These are phyloP conservation scores for Pyrgus malvae DNA, from an alignment of 2,888 invertebrate species.

Conservation along the genomic window DNA sequence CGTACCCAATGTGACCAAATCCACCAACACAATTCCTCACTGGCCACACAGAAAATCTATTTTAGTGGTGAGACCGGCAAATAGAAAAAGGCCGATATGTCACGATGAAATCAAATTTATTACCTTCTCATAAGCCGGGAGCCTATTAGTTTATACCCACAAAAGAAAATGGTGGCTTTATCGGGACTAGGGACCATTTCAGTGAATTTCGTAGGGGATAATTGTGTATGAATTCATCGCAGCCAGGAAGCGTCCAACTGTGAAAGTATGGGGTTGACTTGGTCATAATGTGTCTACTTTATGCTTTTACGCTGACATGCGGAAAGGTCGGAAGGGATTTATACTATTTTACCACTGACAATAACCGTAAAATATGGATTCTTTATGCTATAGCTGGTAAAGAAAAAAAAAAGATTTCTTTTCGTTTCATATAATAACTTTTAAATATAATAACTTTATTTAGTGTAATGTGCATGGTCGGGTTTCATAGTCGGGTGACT, in stretches of 20 bases:
- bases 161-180: constrained; percentile 27
- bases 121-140: constrained; percentile 32
- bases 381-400: too few species aligned
- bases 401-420: too few species aligned
- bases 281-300: neutral
- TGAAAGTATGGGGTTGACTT: constrained; percentile 15
- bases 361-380: too few species aligned
- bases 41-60: constrained; percentile 4
- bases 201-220: constrained; percentile 22
- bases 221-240: constrained; percentile 24
- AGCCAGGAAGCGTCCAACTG: constrained; percentile 16
- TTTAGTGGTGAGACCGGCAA: constrained; percentile 2
- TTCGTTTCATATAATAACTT: too few species aligned
- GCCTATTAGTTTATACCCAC: constrained; percentile 24
- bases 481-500: too few species aligned
- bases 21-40: too few species aligned
- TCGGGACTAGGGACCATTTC: constrained; percentile 9
- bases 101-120: constrained; percentile 35
- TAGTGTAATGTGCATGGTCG: too few species aligned
- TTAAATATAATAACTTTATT: too few species aligned
- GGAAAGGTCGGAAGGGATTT: neutral
- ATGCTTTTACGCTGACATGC: neutral
- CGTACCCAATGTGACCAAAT: too few species aligned
- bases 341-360: too few species aligned
- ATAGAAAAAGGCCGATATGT: constrained; percentile 25